Base-by-base conservation (phyloP, 2,888 invertebrate species). In the Caenorhabditis virilis region DNA sequence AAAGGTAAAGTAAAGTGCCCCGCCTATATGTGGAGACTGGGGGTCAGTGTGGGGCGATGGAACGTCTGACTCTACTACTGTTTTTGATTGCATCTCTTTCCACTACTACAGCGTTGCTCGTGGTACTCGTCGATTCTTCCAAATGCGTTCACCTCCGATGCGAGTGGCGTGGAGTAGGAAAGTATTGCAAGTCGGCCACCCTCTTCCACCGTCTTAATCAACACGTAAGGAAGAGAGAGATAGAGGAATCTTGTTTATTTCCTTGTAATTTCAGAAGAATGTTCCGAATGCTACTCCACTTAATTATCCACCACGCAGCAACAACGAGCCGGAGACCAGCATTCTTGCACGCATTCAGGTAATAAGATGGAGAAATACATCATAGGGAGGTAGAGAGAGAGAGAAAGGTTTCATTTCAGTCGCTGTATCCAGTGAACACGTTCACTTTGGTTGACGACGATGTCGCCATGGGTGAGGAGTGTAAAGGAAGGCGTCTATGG, bases 381-480 rank as follows among this genome's bases (percentile, higher is more conserved):
- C 27, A 48, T 16, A 48, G 42, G 22, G 43, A 43, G 52, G 33
- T 25, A 27, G 25, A 27, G 52, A 41, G 33, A 52, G 22, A 42
- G n/a, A n/a, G n/a, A 30, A 43, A 41, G 27, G 35, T 16, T 27
- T 20, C 2, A 33, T 53, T 53, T 41, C 49, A 57, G 57, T 16
- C 50, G 26, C 18, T n/a, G 52, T 47, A 58, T 58, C 52, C 58
- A 46, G 39, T 46, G 58, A 58, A 52, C 46, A 58, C 58, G 35
- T 58, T 58, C 47, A 52, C 58, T 36, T 4, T 58, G 52, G 47
- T 47, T 22, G 25, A 39, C 36, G 52, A 47, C 18, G 47, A 41
- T 33, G 58, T 46, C 27, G 45, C 13, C 46, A 27, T 46, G 39
- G 52, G 58, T 23, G 52, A 58, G 41, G 4, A 47, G 51, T 58